A percentile compares a stretch with the other conserved stretches of the same genome.
phyloP scores from a whole-genome alignment of 2,113 vertebrate genomes.

The Scytalopus superciliaris region DNA sequence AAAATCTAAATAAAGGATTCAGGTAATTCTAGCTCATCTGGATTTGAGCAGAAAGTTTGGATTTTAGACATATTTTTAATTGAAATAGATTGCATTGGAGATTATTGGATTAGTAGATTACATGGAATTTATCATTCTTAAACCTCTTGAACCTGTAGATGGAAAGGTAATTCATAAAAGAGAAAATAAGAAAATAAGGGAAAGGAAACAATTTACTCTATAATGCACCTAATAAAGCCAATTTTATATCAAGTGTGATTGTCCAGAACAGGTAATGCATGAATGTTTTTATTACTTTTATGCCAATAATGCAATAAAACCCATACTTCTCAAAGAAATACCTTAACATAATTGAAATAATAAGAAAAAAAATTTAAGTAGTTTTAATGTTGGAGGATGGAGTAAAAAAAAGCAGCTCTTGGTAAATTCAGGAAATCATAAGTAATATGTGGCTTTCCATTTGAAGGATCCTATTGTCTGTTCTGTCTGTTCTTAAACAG shows the following conservation, averaged over 20 bases:
- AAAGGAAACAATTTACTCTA: slow-evolving; percentile 12
- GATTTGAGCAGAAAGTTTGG: not conserved
- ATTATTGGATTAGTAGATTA: not conserved
- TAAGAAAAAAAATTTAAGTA: not conserved
- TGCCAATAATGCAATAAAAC: not conserved
- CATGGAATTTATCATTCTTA: not conserved
- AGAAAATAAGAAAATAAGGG: slow-evolving; percentile 7
- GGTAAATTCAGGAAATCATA: not conserved
- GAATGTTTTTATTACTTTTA: not conserved
- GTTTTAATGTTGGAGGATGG: not conserved
- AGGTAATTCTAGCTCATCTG: not conserved
- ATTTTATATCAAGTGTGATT: slow-evolving; percentile 19
- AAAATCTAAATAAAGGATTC: not conserved
- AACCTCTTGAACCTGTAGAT: not conserved
- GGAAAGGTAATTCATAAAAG: not conserved
- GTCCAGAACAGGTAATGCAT: not conserved
- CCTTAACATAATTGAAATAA: not conserved
- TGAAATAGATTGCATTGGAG: not conserved
- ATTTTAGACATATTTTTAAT: not conserved
- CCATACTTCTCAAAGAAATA: not conserved
- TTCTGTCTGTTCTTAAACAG: not conserved
- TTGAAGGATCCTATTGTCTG: not conserved
- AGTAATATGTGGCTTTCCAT: not conserved
- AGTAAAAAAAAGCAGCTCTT: not conserved
- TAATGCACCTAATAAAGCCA: not conserved